Evolutionary conservation across 2,113 vertebrate genomes (phyloP).

Genomic region (Cebidichthys violaceus): DNA sequence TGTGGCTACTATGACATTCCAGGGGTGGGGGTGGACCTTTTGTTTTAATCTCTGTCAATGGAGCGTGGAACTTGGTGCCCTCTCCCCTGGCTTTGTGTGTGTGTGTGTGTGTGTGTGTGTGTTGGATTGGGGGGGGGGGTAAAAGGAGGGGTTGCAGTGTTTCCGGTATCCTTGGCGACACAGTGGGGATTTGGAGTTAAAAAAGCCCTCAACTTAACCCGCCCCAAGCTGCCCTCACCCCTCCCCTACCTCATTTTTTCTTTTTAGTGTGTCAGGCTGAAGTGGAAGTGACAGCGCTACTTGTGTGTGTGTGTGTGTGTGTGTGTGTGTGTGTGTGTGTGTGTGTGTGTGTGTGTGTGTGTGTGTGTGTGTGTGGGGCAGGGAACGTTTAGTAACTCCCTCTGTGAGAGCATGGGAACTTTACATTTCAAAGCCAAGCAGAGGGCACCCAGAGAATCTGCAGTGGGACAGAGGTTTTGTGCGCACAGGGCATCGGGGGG

Average conservation of each 20-base stretch:
- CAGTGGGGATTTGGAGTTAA: conserved; percentile 77
- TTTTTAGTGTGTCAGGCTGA: conserved; percentile 79
- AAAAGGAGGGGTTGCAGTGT: conserved; percentile 78
- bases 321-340: conserved; percentile 45
- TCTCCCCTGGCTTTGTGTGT: conserved; percentile 65
- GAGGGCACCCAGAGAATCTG: conserved; percentile 55
- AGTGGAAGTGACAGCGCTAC: conserved; percentile 80
- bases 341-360: conserved; percentile 44
- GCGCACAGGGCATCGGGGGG: conserved; percentile 18
- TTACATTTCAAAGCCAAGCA: conserved; percentile 79
- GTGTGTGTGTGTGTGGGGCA: conserved; percentile 41
- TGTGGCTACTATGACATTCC: conserved; percentile 78
- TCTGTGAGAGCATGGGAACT: conserved; percentile 77
- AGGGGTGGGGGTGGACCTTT: conserved; percentile 63
- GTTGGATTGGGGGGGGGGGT: conserved; percentile 43
- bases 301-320: conserved; percentile 46
- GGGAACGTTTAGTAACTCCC: conserved; percentile 69
- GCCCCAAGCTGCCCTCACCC: conserved; percentile 57
- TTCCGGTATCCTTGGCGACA: conserved; percentile 86
- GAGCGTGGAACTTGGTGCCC: conserved; percentile 77
- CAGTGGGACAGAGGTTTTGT: conserved; percentile 54
- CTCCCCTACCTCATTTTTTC: conserved; percentile 67
- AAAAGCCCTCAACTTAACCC: conserved; percentile 77
- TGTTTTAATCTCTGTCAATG: conserved; percentile 80
- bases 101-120: conserved; percentile 56